Conservation (phyloP, 2,888 invertebrate genomes). For the Camptogramma bilineatum region DNA sequence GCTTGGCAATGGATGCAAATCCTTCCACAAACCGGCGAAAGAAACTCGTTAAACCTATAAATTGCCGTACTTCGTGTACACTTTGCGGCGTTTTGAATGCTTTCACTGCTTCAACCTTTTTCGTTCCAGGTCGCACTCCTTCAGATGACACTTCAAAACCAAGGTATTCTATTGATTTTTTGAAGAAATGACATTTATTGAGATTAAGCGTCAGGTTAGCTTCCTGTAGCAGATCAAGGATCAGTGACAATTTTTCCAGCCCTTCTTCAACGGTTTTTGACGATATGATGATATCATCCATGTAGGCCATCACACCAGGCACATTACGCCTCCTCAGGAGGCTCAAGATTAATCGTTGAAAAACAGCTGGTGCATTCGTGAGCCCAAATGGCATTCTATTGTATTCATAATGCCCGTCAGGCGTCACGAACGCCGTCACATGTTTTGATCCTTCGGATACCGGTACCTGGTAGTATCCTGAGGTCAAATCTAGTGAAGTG, state of each 20-base stretch:
- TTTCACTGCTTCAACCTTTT: background rate
- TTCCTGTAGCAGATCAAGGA: background rate
- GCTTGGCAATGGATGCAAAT: too few species aligned
- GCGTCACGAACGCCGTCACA: background rate
- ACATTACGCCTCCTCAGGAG: background rate
- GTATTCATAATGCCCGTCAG: background rate
- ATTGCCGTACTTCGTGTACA: conserved; percentile 4
- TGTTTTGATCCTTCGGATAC: background rate
- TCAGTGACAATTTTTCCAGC: background rate
- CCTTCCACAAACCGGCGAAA: too few species aligned
- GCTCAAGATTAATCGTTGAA: background rate
- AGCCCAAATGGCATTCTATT: conserved; percentile 3
- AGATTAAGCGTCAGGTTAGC: conserved; percentile 2
- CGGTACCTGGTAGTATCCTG: conserved; percentile 1
- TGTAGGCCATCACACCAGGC: background rate
- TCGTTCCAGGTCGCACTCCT: background rate
- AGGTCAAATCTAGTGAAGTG: background rate
- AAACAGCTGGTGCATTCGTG: background rate
- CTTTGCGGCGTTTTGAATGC: background rate
- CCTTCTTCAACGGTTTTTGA: background rate
- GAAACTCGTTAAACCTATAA: too few species aligned
- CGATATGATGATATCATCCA: background rate
- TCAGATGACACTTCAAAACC: background rate
- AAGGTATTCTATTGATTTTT: background rate
- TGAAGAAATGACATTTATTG: background rate